Percentiles rank a stretch among this genome's conserved stretches.
Conservation (phyloP, 2,888 invertebrate genomes). For the Tetanocera ferruginea region DNA sequence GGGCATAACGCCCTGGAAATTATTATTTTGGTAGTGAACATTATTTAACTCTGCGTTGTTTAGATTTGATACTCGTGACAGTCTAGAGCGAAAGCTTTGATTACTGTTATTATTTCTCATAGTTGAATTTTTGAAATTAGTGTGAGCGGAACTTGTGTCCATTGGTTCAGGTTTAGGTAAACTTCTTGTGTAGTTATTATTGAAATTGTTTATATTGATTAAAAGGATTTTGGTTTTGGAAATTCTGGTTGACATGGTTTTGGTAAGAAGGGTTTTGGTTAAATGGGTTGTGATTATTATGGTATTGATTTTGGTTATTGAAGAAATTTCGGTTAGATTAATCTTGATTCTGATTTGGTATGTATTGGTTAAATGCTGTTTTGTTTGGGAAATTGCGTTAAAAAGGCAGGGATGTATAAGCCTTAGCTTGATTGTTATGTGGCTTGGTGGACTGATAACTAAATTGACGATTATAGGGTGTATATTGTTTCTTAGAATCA, state of each 20-base stretch:
- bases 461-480: slow-evolving; percentile 1
- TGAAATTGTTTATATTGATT: neutral
- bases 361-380: slow-evolving; percentile 2
- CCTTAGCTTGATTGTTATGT: neutral
- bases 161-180: slow-evolving; percentile 15
- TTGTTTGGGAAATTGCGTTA: neutral
- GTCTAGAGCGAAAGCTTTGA: neutral
- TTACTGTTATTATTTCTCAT: neutral
- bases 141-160: slow-evolving; percentile 1
- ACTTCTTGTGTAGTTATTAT: neutral
- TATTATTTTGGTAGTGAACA: neutral
- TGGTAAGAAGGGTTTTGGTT: no score
- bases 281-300: neutral
- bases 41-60: slow-evolving; percentile 14
- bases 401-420: neutral
- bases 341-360: no score
- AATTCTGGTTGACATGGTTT: no score
- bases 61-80: neutral
- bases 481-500: neutral
- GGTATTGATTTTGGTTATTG: neutral
- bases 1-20: neutral
- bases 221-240: neutral
- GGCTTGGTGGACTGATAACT: neutral
- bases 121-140: neutral
- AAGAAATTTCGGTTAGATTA: no score